Conservation (phyloP, 1,140 invertebrate species). For the Archegozetes longisetosus region DNA sequence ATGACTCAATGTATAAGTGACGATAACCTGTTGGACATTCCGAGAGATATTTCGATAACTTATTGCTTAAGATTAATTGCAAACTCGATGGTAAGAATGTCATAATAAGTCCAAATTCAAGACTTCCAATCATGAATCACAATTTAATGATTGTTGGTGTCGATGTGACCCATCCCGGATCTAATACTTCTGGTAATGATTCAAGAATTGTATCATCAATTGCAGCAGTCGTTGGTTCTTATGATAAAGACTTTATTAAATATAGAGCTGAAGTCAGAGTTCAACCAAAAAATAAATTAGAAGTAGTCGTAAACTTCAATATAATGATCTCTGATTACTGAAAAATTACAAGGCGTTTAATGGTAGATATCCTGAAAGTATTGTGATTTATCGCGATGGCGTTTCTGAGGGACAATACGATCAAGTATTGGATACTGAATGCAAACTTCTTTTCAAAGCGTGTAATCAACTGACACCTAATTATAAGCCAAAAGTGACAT, state of each 20-base stretch:
- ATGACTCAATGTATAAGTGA: not conserved
- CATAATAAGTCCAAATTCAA: constrained; percentile 27
- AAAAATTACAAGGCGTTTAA: constrained; percentile 29
- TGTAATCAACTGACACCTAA: no score
- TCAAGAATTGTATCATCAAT: not conserved
- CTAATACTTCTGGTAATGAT: constrained; percentile 44
- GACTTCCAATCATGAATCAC: constrained; percentile 24
- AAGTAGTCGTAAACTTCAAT: constrained; percentile 37
- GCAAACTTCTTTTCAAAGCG: constrained; percentile 13
- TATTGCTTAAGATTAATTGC: constrained; percentile 63
- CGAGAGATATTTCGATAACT: constrained; percentile 39
- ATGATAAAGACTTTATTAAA: constrained; percentile 14
- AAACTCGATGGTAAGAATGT: constrained; percentile 72
- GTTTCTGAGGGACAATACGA: constrained; percentile 32
- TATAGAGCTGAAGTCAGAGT: constrained; percentile 12
- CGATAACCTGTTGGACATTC: not conserved
- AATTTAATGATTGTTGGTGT: constrained; percentile 31
- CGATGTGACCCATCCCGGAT: constrained; percentile 64
- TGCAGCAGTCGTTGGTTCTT: constrained; percentile 7
- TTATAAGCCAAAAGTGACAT: constrained; percentile 4
- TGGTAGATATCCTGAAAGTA: constrained; percentile 23
- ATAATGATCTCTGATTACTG: constrained; percentile 46
- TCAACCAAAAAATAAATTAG: constrained; percentile 13
- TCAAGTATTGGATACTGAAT: constrained; percentile 20
- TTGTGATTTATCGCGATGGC: constrained; percentile 33